Evolutionary conservation across 2,113 vertebrate genomes (phyloP), one percentile per base, ranked within the genome.

Genomic region (Colius striatus): DNA sequence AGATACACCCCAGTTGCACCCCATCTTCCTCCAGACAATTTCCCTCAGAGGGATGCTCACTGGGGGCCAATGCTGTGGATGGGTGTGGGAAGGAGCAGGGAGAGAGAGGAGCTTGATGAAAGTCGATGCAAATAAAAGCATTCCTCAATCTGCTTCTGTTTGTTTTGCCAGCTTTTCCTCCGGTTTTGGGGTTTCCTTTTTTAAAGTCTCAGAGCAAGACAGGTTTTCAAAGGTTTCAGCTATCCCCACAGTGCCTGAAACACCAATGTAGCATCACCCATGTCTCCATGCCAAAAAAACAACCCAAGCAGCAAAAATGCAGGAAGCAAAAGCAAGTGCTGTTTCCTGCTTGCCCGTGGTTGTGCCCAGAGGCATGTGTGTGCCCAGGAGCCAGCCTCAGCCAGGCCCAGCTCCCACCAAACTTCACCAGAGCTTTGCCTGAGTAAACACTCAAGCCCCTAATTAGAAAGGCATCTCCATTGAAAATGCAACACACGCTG

Each of bases 201-300:
- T 53, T 29, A 21, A 29, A 25, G 83, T 91, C 60, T 70, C 51
- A 30, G 36, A 66, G 58, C 88, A 91, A 87, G 95, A 26, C 20
- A 51, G 30, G 22, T 65, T 89, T 91, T 72, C 61, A 78, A 81
- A n/a, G 22, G 14, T 61, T 88, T 84, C 78, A 83, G 62, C 74
- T 58, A 68, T 82, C 43, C 50, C 53, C 1, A 13, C 50, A 25
- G 63, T 16, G 67, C 84, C 68, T 10, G 10, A 72, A 75, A 84
- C 48, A n/a, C 25, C 27, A 61, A 41, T 14, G 32, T 43, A 65
- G 74, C 53, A 57, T 48, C 74, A 58, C 45, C 34, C 6, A 9
- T 30, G 25, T 53, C 66, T 75, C 74, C n/a, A 5, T 58, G 83
- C 67, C 38, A 41, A 41, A 41, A 41, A 9, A 41, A 41, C 38